Evolutionary conservation across 2,113 vertebrate species (phyloP), one percentile per base, ranked within the genome.

Genomic region (Neopipo cinnamomea): DNA sequence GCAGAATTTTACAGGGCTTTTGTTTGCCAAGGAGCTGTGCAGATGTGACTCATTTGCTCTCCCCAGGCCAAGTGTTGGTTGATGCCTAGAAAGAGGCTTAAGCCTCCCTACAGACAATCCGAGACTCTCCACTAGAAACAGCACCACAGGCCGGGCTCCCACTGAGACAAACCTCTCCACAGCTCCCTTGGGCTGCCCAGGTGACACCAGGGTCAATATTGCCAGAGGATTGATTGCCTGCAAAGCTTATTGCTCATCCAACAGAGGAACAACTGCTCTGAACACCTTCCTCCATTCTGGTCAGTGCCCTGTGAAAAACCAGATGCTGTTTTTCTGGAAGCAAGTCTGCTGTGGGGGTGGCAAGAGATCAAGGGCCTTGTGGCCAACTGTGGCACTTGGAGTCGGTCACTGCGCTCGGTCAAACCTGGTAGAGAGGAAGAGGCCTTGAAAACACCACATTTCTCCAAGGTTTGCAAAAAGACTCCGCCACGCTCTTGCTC

Each of bases 1-100:
- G 52, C 8, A 90, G 85, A 87, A 68, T 90, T 96, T 92, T 96
- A 96, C 67, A 21, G 85, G 62, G 41, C 25, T 80, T 71, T 85
- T 91, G 12, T 72, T 88, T 28, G 72, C 91, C 93, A 95, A 59
- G 55, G 53, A 92, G 50, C 77, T 76, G 44, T 56, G 59, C 55
- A 89, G 85, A 91, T 93, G 86, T 96, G 93, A 97, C 59, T 97
- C 86, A 97, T 78, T 88, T 89, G n/a, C 19, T 91, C 59, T 96
- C 84, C 68, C 31, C 42, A 58, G 75, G 91, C 91, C 86, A 95
- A 89, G 61, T 42, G 58, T 52, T 92, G 58, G 75, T 88, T 87
- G 90, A 62, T 96, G 88, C 85, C 72, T 97, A 88, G 93, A 95
- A 97, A 91, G 70, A 96, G 58, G 50, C 47, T 94, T 55, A 87